These are phyloP conservation scores for Luperina testacea DNA, from an alignment of 2,888 invertebrate species.

Conservation along the genomic window DNA sequence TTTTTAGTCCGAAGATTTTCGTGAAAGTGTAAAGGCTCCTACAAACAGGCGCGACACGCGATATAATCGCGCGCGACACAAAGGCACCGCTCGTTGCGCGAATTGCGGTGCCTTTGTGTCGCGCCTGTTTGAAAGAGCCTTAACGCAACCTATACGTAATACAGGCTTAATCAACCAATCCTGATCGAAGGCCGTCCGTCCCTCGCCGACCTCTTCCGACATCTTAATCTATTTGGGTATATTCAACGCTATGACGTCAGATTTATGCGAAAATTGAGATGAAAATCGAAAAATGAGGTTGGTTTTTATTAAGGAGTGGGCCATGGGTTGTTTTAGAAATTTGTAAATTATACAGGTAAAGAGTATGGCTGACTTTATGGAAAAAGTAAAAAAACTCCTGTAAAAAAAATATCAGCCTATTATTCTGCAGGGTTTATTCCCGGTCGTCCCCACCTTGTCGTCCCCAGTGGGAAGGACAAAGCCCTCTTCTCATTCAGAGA, in stretches of 20 bases:
- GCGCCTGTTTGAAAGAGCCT: too few species aligned
- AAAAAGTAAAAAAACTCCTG: neutral
- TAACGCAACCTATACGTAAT: neutral
- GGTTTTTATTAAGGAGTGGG: neutral
- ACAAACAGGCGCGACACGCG: too few species aligned
- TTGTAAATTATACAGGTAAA: neutral
- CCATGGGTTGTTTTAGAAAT: neutral
- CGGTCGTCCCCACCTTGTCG: too few species aligned
- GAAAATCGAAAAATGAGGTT: slow-evolving; percentile 5
- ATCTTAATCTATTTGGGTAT: slow-evolving; percentile 42
- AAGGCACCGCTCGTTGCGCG: too few species aligned
- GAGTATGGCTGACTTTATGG: neutral
- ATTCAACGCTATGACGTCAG: slow-evolving; percentile 32
- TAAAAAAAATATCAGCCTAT: neutral
- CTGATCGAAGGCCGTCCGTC: slow-evolving; percentile 48
- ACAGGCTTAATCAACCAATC: slow-evolving; percentile 36
- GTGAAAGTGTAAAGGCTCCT: neutral
- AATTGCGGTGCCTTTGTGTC: too few species aligned
- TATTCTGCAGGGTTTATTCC: too few species aligned
- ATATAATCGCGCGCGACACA: too few species aligned
- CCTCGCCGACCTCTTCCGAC: slow-evolving; percentile 23
- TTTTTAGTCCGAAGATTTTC: neutral
- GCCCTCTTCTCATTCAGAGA: neutral
- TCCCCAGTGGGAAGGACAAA: too few species aligned
- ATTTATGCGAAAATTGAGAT: slow-evolving; percentile 40